Evolutionary conservation across 2,113 vertebrate species (phyloP), one percentile per base, ranked within the genome.

Genomic region (Polyodon spathula): DNA sequence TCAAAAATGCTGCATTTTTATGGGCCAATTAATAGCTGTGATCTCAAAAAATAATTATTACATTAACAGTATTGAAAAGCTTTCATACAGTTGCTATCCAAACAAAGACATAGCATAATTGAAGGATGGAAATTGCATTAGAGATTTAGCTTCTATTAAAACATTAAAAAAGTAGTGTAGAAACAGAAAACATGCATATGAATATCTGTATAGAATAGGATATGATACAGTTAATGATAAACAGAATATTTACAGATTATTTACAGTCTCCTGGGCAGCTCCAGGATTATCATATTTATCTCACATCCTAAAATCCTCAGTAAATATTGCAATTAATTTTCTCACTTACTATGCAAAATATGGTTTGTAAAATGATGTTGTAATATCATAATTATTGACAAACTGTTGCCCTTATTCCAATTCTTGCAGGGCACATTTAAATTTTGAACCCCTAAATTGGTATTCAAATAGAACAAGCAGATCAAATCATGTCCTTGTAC

Each of bases 1-100:
- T 88, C 86, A 83, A 87, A 89, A 63, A 90, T 93, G 91, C 88
- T 78, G 87, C 85, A 84, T 80, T 81, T 77, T 68, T 74, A 76
- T 77, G 80, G 81, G 80, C n/a, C 79, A 90, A 89, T 90, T 90
- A 92, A 79, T 73, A 70, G 77, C 38, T 38, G 52, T 59, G 57
- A 40, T 60, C 68, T 12, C 66, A 63, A 59, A 51, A 65, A 62
- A 64, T 61, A 58, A 63, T 68, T 69, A 62, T 27, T 27, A 27
- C 27, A 27, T 27, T 27, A 27, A 27, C 27, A 27, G 27, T 27
- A 27, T 27, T 27, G 27, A 44, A 67, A 56, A 14, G 66, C 48
- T n/a, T 50, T 6, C 5, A 12, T 50, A 11, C 14, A n/a, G 6
- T n/a, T 50, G 12, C 9, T 59, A 58, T 62, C 65, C 56, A 69